phyloP scores from a whole-genome alignment of 2,113 vertebrate species.

The Tragelaphus strepsiceros region DNA sequence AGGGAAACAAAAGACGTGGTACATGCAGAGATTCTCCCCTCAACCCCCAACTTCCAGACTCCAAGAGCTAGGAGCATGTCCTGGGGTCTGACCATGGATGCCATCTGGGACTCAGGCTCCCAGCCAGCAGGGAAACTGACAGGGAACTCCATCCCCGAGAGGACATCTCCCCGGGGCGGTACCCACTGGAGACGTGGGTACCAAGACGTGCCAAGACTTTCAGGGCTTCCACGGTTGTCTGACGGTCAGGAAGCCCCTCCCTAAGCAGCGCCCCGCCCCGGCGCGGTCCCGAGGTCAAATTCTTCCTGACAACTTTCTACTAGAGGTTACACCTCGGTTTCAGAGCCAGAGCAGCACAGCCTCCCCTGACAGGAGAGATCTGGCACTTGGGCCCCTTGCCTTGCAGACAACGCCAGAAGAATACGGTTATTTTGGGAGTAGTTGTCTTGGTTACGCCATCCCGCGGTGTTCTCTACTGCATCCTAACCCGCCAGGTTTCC shows the following conservation, averaged over 20 bases:
- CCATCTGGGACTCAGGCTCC: not conserved
- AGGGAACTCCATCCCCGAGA: not conserved
- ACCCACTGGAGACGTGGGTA: not conserved
- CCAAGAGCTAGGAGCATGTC: not conserved
- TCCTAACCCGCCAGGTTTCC: not conserved
- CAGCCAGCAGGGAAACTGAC: not conserved
- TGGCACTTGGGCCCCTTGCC: fast-evolving
- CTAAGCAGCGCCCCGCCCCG: not conserved
- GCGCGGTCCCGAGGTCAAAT: not conserved
- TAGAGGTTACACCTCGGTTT: not conserved
- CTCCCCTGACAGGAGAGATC: not conserved
- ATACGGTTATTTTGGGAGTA: not conserved
- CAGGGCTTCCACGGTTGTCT: not conserved
- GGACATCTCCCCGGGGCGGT: not conserved
- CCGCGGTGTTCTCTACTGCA: not conserved
- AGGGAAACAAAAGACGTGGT: not conserved
- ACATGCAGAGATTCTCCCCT: fast-evolving
- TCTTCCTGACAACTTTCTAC: not conserved
- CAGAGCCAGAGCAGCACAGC: not conserved
- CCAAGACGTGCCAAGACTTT: no score
- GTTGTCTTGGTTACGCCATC: not conserved
- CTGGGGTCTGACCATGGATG: not conserved
- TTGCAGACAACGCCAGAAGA: not conserved
- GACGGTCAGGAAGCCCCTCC: not conserved
- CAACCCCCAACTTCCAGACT: not conserved